These are phyloP conservation scores for Beaufortia kweichowensis DNA, from an alignment of 2,113 vertebrate genomes.

Conservation along the genomic window DNA sequence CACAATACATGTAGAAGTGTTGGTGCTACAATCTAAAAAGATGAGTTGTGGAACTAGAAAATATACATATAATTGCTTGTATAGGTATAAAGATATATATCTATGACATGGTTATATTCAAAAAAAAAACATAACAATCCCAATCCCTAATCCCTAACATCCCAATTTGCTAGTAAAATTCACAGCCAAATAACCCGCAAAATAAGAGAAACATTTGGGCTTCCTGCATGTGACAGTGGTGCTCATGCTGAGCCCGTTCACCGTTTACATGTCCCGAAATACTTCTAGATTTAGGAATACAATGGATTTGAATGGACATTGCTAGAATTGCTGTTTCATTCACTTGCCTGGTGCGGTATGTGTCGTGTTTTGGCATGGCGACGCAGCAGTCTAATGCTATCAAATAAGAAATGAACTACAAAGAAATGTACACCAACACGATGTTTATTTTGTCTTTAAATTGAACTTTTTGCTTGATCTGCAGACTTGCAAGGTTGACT, in stretches of 20 bases:
- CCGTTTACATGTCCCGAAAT: background rate
- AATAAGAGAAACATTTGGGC: background rate
- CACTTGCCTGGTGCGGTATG: background rate
- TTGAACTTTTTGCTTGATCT: constrained; percentile 13
- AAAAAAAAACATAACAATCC: no score
- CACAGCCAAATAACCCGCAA: background rate
- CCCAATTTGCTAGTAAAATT: constrained; percentile 5
- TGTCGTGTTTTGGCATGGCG: background rate
- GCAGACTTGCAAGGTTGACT: constrained; percentile 85
- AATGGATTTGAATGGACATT: background rate
- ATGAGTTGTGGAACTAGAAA: no score
- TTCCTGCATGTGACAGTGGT: background rate
- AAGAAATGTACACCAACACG: background rate
- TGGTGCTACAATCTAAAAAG: no score
- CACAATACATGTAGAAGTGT: no score
- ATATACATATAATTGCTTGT: no score
- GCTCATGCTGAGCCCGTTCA: background rate
- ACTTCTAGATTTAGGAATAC: background rate
- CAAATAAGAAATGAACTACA: no score
- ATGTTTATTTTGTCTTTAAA: background rate
- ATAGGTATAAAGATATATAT: no score
- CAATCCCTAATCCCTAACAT: no score
- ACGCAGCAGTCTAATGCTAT: background rate
- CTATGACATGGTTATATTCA: background rate
- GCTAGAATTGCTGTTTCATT: background rate